Percentiles rank a stretch among this genome's conserved stretches.
These are phyloP conservation scores for Physocephala rufipes DNA, from an alignment of 2,888 invertebrate genomes.

Conservation along the genomic window DNA sequence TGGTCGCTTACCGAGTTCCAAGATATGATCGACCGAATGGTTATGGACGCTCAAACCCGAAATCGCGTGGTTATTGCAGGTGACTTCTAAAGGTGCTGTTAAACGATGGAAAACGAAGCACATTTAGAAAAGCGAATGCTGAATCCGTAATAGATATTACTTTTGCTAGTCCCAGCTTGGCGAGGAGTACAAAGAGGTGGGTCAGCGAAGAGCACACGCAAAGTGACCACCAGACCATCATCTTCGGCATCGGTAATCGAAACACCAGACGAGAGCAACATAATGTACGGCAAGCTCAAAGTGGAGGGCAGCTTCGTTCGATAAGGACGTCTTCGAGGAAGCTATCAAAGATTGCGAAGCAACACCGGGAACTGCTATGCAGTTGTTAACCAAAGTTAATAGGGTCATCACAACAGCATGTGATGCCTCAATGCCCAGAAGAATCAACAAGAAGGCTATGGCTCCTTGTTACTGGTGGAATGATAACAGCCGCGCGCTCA, in stretches of 20 bases:
- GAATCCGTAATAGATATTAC: not conserved
- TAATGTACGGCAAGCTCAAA: not conserved
- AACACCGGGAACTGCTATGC: not conserved
- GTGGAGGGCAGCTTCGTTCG: too few species aligned
- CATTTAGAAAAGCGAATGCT: not conserved
- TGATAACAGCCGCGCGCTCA: not conserved
- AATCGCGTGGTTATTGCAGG: not conserved
- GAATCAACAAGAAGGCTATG: not conserved
- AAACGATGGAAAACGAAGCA: not conserved
- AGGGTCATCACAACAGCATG: not conserved
- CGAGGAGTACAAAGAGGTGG: not conserved
- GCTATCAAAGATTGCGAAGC: not conserved
- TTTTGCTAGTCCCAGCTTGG: not conserved
- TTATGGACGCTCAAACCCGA: not conserved
- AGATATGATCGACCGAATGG: not conserved
- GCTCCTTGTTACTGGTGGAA: not conserved
- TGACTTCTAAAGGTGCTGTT: not conserved
- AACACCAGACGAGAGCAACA: not conserved
- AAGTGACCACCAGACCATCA: not conserved
- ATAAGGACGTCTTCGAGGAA: too few species aligned
- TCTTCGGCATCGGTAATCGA: not conserved
- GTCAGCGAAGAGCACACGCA: not conserved
- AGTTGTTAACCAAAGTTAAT: not conserved
- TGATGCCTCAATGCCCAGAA: not conserved
- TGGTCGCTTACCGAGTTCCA: not conserved